A percentile compares a stretch with the other conserved stretches of the same genome.
phyloP scores from a whole-genome alignment of 1,140 invertebrate species.

The Penaeus chinensis region DNA sequence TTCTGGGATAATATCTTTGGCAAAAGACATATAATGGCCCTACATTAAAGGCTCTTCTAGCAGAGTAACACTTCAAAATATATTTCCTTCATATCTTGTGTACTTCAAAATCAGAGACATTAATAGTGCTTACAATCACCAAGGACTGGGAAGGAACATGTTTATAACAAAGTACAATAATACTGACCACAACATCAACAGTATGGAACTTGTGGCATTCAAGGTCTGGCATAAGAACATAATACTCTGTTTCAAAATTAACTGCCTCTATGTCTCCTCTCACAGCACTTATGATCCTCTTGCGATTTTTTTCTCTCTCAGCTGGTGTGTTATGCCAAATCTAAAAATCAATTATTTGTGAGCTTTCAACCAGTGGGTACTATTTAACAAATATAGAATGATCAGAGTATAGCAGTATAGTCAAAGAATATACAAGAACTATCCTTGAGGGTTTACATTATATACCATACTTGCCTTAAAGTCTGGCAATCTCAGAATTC shows the following conservation, averaged over 20 bases:
- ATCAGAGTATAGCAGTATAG: too few relatives aligned
- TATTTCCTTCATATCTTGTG: too few relatives aligned
- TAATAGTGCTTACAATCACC: too few relatives aligned
- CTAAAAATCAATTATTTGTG: conserved; percentile 9
- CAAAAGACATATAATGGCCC: too few relatives aligned
- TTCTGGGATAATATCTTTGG: too few relatives aligned
- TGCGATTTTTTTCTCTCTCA: conserved; percentile 12
- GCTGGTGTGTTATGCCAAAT: neutral
- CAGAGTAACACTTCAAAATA: too few relatives aligned
- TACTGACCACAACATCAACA: conserved; percentile 22
- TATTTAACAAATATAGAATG: too few relatives aligned
- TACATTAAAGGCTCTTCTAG: too few relatives aligned
- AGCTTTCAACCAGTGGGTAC: neutral
- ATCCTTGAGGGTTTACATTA: too few relatives aligned
- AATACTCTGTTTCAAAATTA: conserved; percentile 5
- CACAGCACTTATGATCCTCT: conserved; percentile 4
- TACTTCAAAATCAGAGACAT: too few relatives aligned
- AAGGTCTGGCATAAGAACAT: conserved; percentile 2
- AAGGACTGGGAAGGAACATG: too few relatives aligned
- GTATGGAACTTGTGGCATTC: conserved; percentile 15
- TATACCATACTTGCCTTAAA: neutral
- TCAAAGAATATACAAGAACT: too few relatives aligned
- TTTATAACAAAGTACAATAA: neutral
- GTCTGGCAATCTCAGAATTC: conserved; percentile 24
- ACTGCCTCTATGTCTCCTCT: conserved; percentile 1